These are phyloP conservation scores for Oxystoma pomonae DNA, from an alignment of 2,888 invertebrate species.

Conservation along the genomic window DNA sequence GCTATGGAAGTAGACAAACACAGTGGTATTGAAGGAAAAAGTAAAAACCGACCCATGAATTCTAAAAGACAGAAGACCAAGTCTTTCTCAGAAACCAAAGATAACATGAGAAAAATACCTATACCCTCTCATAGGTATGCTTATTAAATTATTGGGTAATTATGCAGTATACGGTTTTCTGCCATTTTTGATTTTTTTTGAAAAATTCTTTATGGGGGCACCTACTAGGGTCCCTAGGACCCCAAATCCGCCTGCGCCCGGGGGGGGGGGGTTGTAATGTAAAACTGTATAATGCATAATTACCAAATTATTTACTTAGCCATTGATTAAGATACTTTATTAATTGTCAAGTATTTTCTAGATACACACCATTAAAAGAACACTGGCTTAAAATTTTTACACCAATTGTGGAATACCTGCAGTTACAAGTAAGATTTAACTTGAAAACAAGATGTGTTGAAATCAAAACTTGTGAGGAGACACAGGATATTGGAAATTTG, in stretches of 20 bases:
- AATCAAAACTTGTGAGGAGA: constrained; percentile 66
- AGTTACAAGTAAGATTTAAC: constrained; percentile 92
- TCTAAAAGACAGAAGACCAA: constrained; percentile 34
- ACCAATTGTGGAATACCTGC: constrained; percentile 92
- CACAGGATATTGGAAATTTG: constrained; percentile 81
- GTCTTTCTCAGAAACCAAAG: constrained; percentile 51
- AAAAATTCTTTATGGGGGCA: no score
- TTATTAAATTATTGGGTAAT: no score
- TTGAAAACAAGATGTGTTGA: constrained; percentile 87
- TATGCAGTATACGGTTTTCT: no score
- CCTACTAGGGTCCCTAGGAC: no score
- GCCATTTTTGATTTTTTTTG: no score
- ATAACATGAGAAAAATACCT: constrained; percentile 67
- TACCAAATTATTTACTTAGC: no score
- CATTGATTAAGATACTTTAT: no score
- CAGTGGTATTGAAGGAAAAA: constrained; percentile 59
- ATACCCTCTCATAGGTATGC: constrained; percentile 84
- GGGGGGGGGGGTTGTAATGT: no score
- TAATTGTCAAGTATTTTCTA: no score
- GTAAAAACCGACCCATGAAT: constrained; percentile 35
- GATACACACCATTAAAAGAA: constrained; percentile 91
- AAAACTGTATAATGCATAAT: no score
- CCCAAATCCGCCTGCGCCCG: no score
- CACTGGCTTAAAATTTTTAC: constrained; percentile 97
- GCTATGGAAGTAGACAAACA: constrained; percentile 66